Evolutionary conservation across 2,797 vertebrate species (phyloP).

Genomic region (Notamacropus eugenii): DNA sequence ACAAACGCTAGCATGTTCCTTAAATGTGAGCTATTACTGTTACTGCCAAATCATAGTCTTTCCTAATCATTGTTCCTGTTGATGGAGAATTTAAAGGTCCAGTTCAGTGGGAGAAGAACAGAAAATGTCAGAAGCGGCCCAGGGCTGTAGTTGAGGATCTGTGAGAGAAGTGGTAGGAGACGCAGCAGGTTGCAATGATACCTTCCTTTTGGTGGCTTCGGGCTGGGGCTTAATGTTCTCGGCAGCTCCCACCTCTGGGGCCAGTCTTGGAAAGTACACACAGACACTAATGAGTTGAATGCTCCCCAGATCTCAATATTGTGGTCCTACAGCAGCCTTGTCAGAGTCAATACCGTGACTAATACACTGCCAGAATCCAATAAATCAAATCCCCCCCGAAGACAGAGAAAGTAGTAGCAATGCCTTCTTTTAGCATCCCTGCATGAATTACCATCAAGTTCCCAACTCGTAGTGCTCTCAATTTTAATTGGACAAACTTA

Average conservation of each 20-base stretch:
- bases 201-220: not conserved
- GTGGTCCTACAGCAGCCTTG: not conserved
- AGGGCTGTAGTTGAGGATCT: not conserved
- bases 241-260: fast-evolving
- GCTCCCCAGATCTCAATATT: not conserved
- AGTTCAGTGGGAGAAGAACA: not conserved
- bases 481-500: not conserved
- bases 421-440: not conserved
- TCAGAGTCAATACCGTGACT: constrained; percentile 25
- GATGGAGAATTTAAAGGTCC: not conserved
- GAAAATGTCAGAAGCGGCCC: not conserved
- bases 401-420: not conserved
- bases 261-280: fast-evolving
- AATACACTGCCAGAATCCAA: fast-evolving
- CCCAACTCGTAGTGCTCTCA: not conserved
- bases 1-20: not conserved
- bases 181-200: not conserved
- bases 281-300: not conserved
- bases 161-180: not conserved
- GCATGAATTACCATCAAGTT: not conserved
- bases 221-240: not conserved
- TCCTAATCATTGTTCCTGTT: not conserved
- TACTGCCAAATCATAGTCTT: not conserved
- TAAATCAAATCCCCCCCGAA: not conserved
- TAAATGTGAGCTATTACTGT: not conserved